Evolutionary conservation across 2,113 vertebrate species (phyloP).

Genomic region (Clinocottus analis): DNA sequence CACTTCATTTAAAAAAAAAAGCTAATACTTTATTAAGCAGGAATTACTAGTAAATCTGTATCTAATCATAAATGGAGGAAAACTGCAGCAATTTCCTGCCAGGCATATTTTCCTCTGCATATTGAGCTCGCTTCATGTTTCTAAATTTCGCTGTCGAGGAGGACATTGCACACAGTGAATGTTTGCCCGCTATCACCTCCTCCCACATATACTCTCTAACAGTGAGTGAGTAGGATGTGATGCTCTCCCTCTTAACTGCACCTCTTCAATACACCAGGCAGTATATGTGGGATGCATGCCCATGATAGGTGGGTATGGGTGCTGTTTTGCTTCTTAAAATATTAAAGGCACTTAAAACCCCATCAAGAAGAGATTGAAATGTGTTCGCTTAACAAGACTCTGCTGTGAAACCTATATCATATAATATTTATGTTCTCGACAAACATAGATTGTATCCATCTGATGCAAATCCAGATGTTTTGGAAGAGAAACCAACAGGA

Average conservation of each 20-base stretch:
- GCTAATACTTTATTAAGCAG: not conserved
- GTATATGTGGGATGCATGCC: not conserved
- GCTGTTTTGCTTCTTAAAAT: constrained; percentile 18
- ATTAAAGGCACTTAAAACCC: constrained; percentile 6
- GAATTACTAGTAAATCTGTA: constrained; percentile 13
- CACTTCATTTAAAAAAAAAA: not conserved
- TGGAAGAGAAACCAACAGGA: constrained; percentile 57
- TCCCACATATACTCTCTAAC: constrained; percentile 73
- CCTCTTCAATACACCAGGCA: constrained; percentile 58
- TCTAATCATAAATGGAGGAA: constrained; percentile 39
- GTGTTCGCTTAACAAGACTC: not conserved
- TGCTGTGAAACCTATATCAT: constrained; percentile 10
- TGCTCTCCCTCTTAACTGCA: constrained; percentile 58
- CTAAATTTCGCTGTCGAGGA: constrained; percentile 67
- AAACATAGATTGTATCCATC: constrained; percentile 30
- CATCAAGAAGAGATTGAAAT: constrained; percentile 16
- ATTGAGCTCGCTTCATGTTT: constrained; percentile 55
- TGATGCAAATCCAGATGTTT: constrained; percentile 42
- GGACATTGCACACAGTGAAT: constrained; percentile 70
- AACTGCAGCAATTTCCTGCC: constrained; percentile 42
- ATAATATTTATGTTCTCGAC: constrained; percentile 11
- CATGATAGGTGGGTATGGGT: not conserved
- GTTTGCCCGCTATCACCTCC: constrained; percentile 76
- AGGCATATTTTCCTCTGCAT: constrained; percentile 63
- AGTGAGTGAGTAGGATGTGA: constrained; percentile 74